A percentile compares a stretch with the other conserved stretches of the same genome.
phyloP scores from a whole-genome alignment of 2,888 invertebrate genomes.

The Cataglyphis cursor region DNA sequence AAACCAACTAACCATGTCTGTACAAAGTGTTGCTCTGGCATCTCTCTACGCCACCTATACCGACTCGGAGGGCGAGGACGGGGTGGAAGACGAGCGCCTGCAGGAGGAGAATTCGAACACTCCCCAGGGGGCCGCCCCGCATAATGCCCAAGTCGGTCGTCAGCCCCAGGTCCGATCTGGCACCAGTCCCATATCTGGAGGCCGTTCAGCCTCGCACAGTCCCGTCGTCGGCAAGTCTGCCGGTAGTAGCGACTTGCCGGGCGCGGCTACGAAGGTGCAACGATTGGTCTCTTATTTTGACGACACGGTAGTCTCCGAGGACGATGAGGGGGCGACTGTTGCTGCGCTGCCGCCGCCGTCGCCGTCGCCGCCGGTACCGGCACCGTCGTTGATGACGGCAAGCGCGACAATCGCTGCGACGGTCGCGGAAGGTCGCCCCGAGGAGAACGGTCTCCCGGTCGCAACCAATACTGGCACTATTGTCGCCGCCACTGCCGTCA shows the following conservation, averaged over 20 bases:
- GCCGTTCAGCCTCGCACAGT: constrained; percentile 83
- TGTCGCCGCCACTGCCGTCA: constrained; percentile 68
- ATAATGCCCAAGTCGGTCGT: constrained; percentile 81
- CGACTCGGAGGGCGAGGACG: constrained; percentile 96
- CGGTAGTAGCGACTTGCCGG: constrained; percentile 78
- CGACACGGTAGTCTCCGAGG: constrained; percentile 92
- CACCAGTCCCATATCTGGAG: constrained; percentile 83
- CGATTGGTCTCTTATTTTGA: constrained; percentile 91
- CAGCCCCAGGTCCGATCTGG: constrained; percentile 78
- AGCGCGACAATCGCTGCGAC: constrained; percentile 45
- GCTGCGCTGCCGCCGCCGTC: constrained; percentile 50
- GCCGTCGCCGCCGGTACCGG: constrained; percentile 30
- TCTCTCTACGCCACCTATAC: constrained; percentile 96
- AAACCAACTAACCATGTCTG: constrained; percentile 86
- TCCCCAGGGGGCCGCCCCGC: constrained; percentile 82
- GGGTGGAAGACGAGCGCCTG: constrained; percentile 89
- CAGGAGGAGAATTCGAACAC: constrained; percentile 88
- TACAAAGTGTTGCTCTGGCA: constrained; percentile 90
- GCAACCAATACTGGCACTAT: constrained; percentile 67
- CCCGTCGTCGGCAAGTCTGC: constrained; percentile 80
- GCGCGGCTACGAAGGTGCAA: constrained; percentile 83
- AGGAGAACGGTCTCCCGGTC: constrained; percentile 77
- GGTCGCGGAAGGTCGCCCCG: constrained; percentile 71
- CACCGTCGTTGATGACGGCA: constrained; percentile 70
- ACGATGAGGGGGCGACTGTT: constrained; percentile 88